phyloP scores from a whole-genome alignment of 2,797 vertebrate genomes.

The Sebastolobus alascanus region DNA sequence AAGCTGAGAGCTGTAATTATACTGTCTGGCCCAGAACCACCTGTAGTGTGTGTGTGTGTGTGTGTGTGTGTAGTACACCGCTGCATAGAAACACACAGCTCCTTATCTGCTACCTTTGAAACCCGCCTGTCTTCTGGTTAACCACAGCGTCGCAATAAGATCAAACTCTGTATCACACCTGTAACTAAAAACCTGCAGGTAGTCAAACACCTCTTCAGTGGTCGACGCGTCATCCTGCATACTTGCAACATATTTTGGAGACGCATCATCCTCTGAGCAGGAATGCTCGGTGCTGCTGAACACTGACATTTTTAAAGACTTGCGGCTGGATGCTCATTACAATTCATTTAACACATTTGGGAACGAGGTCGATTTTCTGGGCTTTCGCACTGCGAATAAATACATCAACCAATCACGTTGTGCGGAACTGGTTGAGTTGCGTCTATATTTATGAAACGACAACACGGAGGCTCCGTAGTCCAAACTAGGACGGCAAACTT shows the following conservation, averaged over 20 bases:
- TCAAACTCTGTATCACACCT: conserved; percentile 23
- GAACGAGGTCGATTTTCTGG: too few species aligned
- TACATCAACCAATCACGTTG: too few species aligned
- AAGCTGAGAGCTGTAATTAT: conserved; percentile 62
- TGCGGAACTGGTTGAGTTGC: too few species aligned
- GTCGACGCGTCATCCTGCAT: conserved; percentile 17
- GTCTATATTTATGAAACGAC: too few species aligned
- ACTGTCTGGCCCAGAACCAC: conserved; percentile 58
- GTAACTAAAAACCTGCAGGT: conserved; percentile 3
- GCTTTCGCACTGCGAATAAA: too few species aligned
- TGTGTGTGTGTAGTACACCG: conserved; percentile 35
- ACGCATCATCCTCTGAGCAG: conserved; percentile 30
- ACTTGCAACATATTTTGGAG: conserved; percentile 21
- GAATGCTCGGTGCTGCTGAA: background rate
- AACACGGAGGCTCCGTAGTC: too few species aligned
- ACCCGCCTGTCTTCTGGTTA: conserved; percentile 10
- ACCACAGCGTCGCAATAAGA: conserved; percentile 10
- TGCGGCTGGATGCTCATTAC: background rate
- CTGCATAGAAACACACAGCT: conserved; percentile 34
- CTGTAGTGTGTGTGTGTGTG: conserved; percentile 49
- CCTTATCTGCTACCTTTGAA: conserved; percentile 37
- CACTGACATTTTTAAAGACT: background rate
- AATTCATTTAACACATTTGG: background rate
- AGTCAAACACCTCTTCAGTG: conserved; percentile 14
- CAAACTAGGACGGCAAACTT: too few species aligned